Evolutionary conservation across 2,888 invertebrate species (phyloP), one percentile per base, ranked within the genome.

Genomic region (Microchrysa polita): DNA sequence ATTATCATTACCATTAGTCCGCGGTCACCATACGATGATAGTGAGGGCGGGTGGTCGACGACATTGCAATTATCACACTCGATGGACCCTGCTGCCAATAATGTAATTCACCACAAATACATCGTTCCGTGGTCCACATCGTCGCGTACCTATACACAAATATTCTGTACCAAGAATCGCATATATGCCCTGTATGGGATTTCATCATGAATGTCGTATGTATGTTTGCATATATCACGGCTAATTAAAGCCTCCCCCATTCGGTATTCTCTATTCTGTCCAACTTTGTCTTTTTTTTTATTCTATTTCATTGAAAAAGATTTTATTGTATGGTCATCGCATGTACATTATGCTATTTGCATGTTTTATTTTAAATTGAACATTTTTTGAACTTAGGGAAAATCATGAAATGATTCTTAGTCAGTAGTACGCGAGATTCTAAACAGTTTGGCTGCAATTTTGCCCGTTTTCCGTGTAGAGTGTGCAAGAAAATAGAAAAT

Each of bases 351-450:
- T n/a, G n/a, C 55, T 10, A 55, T 16, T 55, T 55, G 16, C 18
- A 65, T 69, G 55, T 40, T n/a, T n/a, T 34, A 40, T 40, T 55
- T 69, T 42, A 55, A 53, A 48, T 34, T 52, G 69, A 69, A 69
- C 55, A 69, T 14, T 55, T 55, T 69, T 55, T 40, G 40, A 55
- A 69, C 57, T 69, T 57, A 69, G 69, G 69, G 55, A 55, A 20
- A 34, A 40, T 40, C 69, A 34, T 18, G 40, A 18, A 40, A 18
- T 20, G 34, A 55, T 14, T 72, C 48, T 14, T 12, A 57, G 53
- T 73, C 61, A 74, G 74, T 74, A 74, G 60, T 20, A 53, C 23
- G 67, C 52, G 69, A 27, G 74, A 69, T 74, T 67, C 48, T 69
- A 69, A 42, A 60, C 40, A 67, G 74, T 40, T 74, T 69, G 67